phyloP scores from a whole-genome alignment of 2,888 invertebrate species.

The Cyrtodaria siliqua region DNA sequence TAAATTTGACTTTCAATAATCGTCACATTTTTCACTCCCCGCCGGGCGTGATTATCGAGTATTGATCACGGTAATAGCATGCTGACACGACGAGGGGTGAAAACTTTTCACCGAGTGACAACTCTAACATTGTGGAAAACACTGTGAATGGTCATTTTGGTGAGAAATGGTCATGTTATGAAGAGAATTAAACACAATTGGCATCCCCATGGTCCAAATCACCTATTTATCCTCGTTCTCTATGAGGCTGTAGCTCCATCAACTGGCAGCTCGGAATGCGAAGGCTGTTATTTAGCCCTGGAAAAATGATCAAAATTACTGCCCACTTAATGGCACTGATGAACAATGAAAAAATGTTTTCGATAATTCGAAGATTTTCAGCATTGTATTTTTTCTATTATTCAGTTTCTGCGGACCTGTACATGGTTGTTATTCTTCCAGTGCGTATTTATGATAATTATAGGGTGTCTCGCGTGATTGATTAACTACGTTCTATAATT shows the following conservation, averaged over 20 bases:
- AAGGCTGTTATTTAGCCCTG: constrained; percentile 2
- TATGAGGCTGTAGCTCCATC: neutral
- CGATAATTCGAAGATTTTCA: constrained; percentile 2
- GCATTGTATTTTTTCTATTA: constrained; percentile 4
- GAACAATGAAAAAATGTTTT: constrained; percentile 7
- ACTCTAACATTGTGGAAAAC: constrained; percentile 53
- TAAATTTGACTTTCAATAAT: neutral
- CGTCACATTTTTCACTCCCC: constrained; percentile 9
- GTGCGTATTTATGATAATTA: constrained; percentile 43
- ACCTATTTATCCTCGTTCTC: constrained; percentile 33
- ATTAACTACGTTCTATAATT: constrained; percentile 6
- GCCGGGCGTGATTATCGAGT: constrained; percentile 33
- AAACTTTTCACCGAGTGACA: constrained; percentile 49
- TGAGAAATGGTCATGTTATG: constrained; percentile 58
- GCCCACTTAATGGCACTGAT: neutral
- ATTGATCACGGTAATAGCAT: constrained; percentile 53
- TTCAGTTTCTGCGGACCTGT: constrained; percentile 7
- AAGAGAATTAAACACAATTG: constrained; percentile 49
- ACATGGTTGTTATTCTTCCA: constrained; percentile 28
- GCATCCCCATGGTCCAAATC: constrained; percentile 44
- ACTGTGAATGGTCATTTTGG: constrained; percentile 57
- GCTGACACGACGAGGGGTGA: constrained; percentile 42
- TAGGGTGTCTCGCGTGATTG: constrained; percentile 35
- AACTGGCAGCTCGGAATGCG: neutral
- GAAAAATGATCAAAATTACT: constrained; percentile 1